Percentiles rank a stretch among this genome's conserved stretches.
Evolutionary conservation across 1,140 invertebrate genomes (phyloP).

Genomic region (Zaprionus tsacasi): DNA sequence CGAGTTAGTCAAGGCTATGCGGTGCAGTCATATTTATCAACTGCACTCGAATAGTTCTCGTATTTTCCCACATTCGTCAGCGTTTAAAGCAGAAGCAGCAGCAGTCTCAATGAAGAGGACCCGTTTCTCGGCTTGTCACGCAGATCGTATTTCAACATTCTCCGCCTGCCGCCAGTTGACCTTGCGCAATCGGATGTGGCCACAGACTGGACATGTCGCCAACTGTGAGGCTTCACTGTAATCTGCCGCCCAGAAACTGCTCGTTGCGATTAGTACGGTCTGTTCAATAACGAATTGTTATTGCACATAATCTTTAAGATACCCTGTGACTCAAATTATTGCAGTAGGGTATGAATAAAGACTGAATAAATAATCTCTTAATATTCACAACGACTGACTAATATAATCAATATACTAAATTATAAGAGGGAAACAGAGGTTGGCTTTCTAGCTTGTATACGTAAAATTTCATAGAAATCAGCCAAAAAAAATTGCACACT

Average conservation of each 20-base stretch:
- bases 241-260: slow-evolving; percentile 16
- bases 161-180: slow-evolving; percentile 12
- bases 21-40: background rate
- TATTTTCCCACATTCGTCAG: background rate
- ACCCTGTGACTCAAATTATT: background rate
- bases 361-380: too few relatives aligned
- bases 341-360: background rate
- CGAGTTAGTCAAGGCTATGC: background rate
- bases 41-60: background rate
- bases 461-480: too few relatives aligned
- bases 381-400: too few relatives aligned
- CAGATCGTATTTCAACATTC: slow-evolving; percentile 31
- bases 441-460: too few relatives aligned
- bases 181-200: slow-evolving; percentile 10
- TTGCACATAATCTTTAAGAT: slow-evolving; percentile 11
- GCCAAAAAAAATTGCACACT: too few relatives aligned
- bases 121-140: slow-evolving; percentile 4
- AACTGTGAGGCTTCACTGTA: slow-evolving; percentile 28
- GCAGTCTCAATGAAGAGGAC: slow-evolving; percentile 14
- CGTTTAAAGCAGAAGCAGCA: background rate
- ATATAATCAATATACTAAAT: too few relatives aligned
- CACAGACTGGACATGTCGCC: background rate
- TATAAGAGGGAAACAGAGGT: too few relatives aligned
- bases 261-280: slow-evolving; percentile 15
- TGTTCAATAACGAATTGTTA: slow-evolving; percentile 25